These are phyloP conservation scores for Chelmon rostratus DNA, from an alignment of 2,797 vertebrate genomes.

Conservation along the genomic window DNA sequence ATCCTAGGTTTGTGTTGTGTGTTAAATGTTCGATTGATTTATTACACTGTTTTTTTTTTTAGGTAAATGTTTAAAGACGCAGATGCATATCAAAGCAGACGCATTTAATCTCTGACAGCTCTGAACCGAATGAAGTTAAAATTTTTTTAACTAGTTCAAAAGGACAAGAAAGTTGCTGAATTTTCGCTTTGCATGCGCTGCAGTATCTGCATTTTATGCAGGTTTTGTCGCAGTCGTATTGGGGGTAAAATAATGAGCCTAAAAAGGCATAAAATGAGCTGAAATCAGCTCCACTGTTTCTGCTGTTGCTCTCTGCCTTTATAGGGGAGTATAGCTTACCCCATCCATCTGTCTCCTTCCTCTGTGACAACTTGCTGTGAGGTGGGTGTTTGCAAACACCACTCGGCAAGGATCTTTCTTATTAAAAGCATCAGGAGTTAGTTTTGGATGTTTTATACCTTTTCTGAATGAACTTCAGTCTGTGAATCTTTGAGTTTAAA, in stretches of 20 bases:
- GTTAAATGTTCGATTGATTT: too few species aligned
- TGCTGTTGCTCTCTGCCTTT: background rate
- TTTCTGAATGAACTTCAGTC: slow-evolving; percentile 25
- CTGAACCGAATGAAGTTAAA: too few species aligned
- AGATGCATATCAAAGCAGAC: background rate
- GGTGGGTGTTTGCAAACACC: slow-evolving; percentile 43
- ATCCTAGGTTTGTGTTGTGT: background rate
- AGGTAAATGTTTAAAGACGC: background rate
- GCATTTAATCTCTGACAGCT: background rate
- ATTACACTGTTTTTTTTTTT: background rate
- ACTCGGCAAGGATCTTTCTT: slow-evolving; percentile 18
- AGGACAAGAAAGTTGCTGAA: too few species aligned
- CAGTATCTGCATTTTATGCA: background rate
- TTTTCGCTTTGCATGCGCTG: background rate
- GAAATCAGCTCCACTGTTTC: background rate
- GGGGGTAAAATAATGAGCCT: background rate
- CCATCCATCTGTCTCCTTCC: background rate
- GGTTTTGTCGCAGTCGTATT: background rate
- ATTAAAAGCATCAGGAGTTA: background rate
- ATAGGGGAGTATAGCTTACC: background rate
- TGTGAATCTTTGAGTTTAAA: slow-evolving; percentile 21
- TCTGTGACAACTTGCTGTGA: background rate
- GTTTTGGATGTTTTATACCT: background rate
- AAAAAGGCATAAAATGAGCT: background rate
- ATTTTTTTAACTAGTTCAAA: too few species aligned